Conservation (phyloP, 2,888 invertebrate genomes). For the Nemurella pictetii region DNA sequence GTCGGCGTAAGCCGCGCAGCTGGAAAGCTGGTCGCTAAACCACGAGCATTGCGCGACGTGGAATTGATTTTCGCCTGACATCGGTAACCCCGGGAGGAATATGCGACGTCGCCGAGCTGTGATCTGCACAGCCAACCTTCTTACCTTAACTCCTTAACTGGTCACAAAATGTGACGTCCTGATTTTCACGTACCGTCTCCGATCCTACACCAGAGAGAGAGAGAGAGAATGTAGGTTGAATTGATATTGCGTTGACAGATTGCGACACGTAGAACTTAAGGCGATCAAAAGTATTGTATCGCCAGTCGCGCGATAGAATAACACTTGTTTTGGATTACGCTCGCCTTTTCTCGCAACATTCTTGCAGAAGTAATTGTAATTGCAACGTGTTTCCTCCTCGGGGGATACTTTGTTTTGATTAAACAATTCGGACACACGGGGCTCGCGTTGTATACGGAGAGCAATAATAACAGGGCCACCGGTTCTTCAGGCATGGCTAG, state of each 20-base stretch:
- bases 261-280: background rate
- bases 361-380: background rate
- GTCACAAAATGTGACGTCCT: background rate
- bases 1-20: too few relatives aligned
- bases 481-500: too few relatives aligned
- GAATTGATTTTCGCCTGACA: background rate
- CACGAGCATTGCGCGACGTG: background rate
- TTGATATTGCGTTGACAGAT: background rate
- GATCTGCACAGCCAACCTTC: background rate
- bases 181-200: background rate
- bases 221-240: background rate
- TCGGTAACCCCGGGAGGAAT: background rate
- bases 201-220: too few relatives aligned
- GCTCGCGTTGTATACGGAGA: background rate
- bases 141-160: background rate
- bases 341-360: background rate
- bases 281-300: background rate
- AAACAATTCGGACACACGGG: background rate
- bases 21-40: too few relatives aligned
- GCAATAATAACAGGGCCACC: background rate
- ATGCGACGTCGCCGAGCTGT: background rate
- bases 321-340: background rate
- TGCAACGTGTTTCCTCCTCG: background rate
- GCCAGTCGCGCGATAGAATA: background rate
- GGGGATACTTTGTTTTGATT: background rate